phyloP scores from a whole-genome alignment of 2,888 invertebrate genomes.

The Drosophila phalerata region DNA sequence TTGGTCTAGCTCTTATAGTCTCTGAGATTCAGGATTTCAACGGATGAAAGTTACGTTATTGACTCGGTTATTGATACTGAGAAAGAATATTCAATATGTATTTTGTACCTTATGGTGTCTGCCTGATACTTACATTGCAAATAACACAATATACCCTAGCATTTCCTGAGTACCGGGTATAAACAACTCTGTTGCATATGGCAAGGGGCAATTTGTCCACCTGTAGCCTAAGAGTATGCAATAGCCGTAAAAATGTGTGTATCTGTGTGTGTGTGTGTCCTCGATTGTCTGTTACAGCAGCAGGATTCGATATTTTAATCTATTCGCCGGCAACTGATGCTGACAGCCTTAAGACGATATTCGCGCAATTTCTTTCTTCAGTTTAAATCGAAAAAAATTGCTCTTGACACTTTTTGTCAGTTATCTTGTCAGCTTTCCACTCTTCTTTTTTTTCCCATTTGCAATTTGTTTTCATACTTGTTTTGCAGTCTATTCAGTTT shows the following conservation, averaged over 20 bases:
- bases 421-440: conserved; percentile 5
- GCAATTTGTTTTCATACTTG: conserved; percentile 9
- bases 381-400: conserved; percentile 44
- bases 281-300: conserved; percentile 32
- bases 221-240: conserved; percentile 53
- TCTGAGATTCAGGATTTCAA: too few species aligned
- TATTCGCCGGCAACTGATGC: conserved; percentile 51
- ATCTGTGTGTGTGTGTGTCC: conserved; percentile 1
- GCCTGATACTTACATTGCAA: background rate
- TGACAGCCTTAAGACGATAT: conserved; percentile 64
- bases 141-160: background rate
- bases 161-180: background rate
- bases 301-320: conserved; percentile 71
- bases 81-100: background rate
- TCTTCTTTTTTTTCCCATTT: background rate
- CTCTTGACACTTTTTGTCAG: conserved; percentile 61
- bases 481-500: conserved; percentile 13
- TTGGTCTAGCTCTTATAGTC: too few species aligned
- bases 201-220: conserved; percentile 42
- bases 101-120: background rate
- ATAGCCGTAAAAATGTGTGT: conserved; percentile 14
- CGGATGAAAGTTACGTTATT: too few species aligned
- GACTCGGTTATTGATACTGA: too few species aligned
- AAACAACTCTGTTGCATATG: conserved; percentile 17
- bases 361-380: conserved; percentile 64